Conservation (phyloP, 1,140 invertebrate species). For the Belonocnema kinseyi region DNA sequence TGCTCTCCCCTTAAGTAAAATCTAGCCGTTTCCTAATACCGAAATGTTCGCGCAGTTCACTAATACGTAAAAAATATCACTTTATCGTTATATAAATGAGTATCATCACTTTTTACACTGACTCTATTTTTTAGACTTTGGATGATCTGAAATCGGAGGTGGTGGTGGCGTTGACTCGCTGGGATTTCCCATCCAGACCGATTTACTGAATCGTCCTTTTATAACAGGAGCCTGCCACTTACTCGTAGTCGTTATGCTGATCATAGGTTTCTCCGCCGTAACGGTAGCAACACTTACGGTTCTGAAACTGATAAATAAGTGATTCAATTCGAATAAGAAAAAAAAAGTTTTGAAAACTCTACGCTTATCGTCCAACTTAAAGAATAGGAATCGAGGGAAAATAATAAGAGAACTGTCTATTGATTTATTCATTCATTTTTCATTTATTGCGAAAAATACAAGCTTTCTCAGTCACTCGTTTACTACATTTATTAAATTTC, state of each 20-base stretch:
- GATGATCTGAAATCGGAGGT: conserved; percentile 56
- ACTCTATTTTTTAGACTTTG: conserved; percentile 62
- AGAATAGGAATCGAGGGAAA: no score
- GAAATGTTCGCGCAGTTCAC: no score
- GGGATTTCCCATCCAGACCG: conserved; percentile 67
- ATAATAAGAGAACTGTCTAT: no score
- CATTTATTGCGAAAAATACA: no score
- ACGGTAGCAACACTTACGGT: conserved; percentile 56
- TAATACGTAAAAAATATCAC: conserved; percentile 5
- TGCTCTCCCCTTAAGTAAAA: no score
- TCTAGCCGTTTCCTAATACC: no score
- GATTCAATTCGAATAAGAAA: conserved; percentile 33
- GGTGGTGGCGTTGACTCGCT: conserved; percentile 59
- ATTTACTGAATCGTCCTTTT: conserved; percentile 71
- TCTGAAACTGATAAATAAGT: conserved; percentile 60
- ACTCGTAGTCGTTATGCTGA: conserved; percentile 57
- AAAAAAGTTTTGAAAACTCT: no score
- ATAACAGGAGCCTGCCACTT: conserved; percentile 70
- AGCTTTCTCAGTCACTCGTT: no score
- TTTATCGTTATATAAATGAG: background rate
- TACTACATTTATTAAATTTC: no score
- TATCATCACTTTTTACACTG: background rate
- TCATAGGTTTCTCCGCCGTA: conserved; percentile 59
- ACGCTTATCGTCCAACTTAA: no score
- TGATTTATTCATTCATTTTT: no score